Evolutionary conservation across 1,140 invertebrate genomes (phyloP), one percentile per base, ranked within the genome.

Genomic region (Venturia canescens): DNA sequence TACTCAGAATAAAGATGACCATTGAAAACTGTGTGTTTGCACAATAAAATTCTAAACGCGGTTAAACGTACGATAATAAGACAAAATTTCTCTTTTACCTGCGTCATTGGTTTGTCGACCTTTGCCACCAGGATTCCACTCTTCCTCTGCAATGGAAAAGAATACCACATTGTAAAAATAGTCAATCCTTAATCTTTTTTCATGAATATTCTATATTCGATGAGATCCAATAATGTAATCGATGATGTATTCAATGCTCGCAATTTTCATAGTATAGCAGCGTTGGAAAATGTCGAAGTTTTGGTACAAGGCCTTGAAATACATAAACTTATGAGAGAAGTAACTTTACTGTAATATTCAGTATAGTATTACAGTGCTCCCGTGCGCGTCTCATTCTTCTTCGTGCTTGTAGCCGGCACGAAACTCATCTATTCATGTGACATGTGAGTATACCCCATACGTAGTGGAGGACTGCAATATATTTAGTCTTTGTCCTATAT

Each of bases 101-200:
- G 86, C 86, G 78, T 92, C 92, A 82, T 91, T 89, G 70, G 89
- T 88, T 78, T 90, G 90, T 26, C 90, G 90, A 83, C 88, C 89
- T 86, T 92, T 92, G 80, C 91, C 90, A 86, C 92, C 91, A 70
- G 89, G 88, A 87, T 90, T 92, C 92, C 92, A 92, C 88, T 92
- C 92, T 88, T 92, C 91, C 70, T 92, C 92, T 92, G 85, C 50
- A 92, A 87, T 83, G 87, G 85, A 86, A 87, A 80, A 31, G 70
- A 83, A 84, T 85, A 69, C 29, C n/a, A 69, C n/a, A n/a, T 69
- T 31, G 29, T 16, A 69, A 66, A 11, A 66, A 69, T 18, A 4
- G 60, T 69, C n/a, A 27, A 69, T 44, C 38, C 11, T 44, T 44
- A 1, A 44, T 44, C 13, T 6, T 34, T 9, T 34, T 34, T 34